Evolutionary conservation across 2,797 vertebrate species (phyloP), one percentile per base, ranked within the genome.

Genomic region (Notoglanidium macrostoma): DNA sequence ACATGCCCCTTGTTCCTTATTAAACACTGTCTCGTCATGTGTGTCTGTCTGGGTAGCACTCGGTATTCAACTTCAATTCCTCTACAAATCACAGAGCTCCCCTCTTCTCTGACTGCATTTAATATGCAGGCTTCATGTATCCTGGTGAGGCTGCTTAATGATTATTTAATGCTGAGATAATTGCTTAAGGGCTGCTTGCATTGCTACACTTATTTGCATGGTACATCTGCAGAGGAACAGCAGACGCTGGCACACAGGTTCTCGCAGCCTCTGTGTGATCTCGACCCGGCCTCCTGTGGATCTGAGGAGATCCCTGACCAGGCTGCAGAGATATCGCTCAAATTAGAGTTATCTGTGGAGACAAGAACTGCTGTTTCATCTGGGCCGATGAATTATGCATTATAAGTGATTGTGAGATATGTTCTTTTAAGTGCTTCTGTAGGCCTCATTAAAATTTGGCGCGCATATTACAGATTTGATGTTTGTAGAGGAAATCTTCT

Each of bases 161-260:
- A 92, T 92, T 92, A 91, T 93, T 92, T 93, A 90, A 92, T 91
- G 91, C 89, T 83, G 70, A 88, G 87, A 90, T 93, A 93, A 93
- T 91, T 91, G 89, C 90, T 92, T 80, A 87, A 90, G 91, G 89
- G 90, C 87, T 89, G 88, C 89, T 89, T 87, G 87, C 72, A 81
- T 89, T 90, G 83, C 87, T 90, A 85, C 88, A 87, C 90, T 86
- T 91, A 90, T 91, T 90, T 89, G 85, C 90, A 89, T 86, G 89
- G 87, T 85, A 81, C 87, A 90, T 90, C 85, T 83, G 83, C 85
- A 88, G 77, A 84, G 84, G 79, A 86, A 85, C 17, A n/a, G 61
- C 19, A 57, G 74, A 32, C 29, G 73, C 77, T 44, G 84, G 88
- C 85, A 26, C 70, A 63, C 68, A 82, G 57, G 78, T 68, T 78